Evolutionary conservation across 2,113 vertebrate species (phyloP).

Genomic region (Colaptes auratus): DNA sequence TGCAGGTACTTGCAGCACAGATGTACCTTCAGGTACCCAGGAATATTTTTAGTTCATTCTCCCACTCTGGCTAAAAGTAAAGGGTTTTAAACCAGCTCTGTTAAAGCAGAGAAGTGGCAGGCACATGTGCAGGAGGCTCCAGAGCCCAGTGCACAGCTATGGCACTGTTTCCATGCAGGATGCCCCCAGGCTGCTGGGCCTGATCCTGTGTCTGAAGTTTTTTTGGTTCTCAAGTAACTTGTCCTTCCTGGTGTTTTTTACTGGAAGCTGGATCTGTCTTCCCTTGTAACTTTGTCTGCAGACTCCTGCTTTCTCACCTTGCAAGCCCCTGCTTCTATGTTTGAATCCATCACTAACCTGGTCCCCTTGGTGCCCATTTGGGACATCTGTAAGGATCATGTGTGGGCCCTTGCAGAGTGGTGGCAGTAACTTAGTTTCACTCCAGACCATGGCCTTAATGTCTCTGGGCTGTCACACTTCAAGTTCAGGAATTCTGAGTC

Average conservation of each 20-base stretch:
- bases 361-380: background rate
- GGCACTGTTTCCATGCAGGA: background rate
- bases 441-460: background rate
- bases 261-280: background rate
- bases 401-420: background rate
- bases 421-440: background rate
- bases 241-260: background rate
- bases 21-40: background rate
- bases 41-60: background rate
- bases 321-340: background rate
- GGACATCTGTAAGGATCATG: background rate
- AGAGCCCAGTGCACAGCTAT: fast-evolving
- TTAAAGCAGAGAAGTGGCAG: background rate
- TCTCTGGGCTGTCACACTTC: background rate
- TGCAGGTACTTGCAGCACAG: background rate
- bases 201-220: background rate
- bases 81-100: background rate
- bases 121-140: background rate
- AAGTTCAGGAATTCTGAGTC: background rate
- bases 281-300: background rate
- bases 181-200: fast-evolving
- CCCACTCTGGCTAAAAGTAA: background rate
- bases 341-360: background rate
- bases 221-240: background rate
- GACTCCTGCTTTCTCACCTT: background rate